These are phyloP conservation scores for Barbus barbus DNA, from an alignment of 2,113 vertebrate genomes.

Conservation along the genomic window DNA sequence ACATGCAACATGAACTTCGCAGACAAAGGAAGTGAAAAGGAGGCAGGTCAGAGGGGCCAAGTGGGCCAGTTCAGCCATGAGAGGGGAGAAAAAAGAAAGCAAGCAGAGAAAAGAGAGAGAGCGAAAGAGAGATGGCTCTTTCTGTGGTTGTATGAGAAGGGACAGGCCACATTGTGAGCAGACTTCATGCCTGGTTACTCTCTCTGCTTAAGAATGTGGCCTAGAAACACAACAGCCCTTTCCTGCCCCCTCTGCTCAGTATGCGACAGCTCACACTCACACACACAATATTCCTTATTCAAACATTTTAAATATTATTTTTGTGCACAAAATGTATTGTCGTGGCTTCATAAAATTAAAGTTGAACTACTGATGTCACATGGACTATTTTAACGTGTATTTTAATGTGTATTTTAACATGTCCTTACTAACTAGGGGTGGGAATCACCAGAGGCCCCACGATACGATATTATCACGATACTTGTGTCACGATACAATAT, in stretches of 20 bases:
- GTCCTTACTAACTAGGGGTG: too few species aligned
- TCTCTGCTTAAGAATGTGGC: constrained; percentile 56
- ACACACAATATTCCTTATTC: neutral
- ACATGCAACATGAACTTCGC: constrained; percentile 32
- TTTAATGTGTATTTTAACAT: too few species aligned
- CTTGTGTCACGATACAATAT: too few species aligned
- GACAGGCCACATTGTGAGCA: constrained; percentile 49
- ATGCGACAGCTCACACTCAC: neutral
- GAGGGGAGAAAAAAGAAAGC: neutral
- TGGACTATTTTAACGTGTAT: too few species aligned
- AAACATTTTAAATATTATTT: too few species aligned
- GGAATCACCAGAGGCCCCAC: too few species aligned
- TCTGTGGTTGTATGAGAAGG: constrained; percentile 39
- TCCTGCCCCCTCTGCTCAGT: constrained; percentile 10
- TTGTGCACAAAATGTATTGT: too few species aligned
- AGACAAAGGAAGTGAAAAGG: constrained; percentile 39
- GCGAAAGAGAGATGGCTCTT: constrained; percentile 39
- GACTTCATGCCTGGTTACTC: constrained; percentile 63
- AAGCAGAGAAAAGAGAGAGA: neutral
- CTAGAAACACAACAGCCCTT: constrained; percentile 56
- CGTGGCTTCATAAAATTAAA: too few species aligned
- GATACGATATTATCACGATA: too few species aligned
- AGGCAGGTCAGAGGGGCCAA: constrained; percentile 25
- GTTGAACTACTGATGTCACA: too few species aligned
- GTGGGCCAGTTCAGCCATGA: constrained; percentile 35